These are phyloP conservation scores for Hesperophylax magnus DNA, from an alignment of 1,140 invertebrate genomes.

Conservation along the genomic window DNA sequence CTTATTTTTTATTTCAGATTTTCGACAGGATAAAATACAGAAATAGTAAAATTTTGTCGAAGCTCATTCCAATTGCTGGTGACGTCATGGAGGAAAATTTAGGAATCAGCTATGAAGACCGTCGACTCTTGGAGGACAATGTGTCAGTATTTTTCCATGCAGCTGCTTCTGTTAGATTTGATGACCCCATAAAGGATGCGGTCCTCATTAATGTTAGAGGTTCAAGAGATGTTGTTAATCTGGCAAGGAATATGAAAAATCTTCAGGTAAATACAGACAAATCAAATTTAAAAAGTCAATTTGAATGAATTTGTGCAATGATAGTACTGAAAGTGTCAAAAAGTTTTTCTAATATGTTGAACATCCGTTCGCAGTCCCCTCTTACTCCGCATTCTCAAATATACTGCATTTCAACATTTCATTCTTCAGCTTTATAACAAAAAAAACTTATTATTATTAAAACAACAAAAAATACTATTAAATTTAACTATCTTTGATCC, in stretches of 20 bases:
- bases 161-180: slow-evolving; percentile 73
- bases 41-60: slow-evolving; percentile 65
- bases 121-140: slow-evolving; percentile 60
- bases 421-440: no score
- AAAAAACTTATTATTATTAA: no score
- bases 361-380: no score
- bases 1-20: slow-evolving; percentile 17
- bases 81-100: slow-evolving; percentile 70
- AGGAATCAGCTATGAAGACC: slow-evolving; percentile 39
- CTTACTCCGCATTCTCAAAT: no score
- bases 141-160: slow-evolving; percentile 51
- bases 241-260: slow-evolving; percentile 72
- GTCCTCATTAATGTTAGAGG: slow-evolving; percentile 71
- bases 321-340: not conserved
- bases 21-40: slow-evolving; percentile 61
- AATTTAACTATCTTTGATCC: no score
- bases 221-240: slow-evolving; percentile 69
- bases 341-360: no score
- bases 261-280: slow-evolving; percentile 58
- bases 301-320: not conserved
- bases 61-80: slow-evolving; percentile 73
- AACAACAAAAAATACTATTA: no score
- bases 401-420: no score
- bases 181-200: slow-evolving; percentile 78
- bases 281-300: not conserved